These are phyloP conservation scores for Drosophila nikananu DNA, from an alignment of 1,140 invertebrate species.

Conservation along the genomic window DNA sequence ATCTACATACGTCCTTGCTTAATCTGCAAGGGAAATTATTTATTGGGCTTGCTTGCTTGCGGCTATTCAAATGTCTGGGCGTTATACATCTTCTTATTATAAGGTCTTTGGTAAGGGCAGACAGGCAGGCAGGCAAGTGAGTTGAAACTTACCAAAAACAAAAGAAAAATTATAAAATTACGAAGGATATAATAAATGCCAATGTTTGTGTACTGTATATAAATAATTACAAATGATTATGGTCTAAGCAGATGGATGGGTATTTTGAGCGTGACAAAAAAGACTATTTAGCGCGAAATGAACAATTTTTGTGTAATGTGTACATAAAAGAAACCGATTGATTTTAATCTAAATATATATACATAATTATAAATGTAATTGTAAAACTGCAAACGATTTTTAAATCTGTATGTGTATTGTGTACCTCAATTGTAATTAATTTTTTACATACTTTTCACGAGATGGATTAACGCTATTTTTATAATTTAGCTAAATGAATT, in stretches of 20 bases:
- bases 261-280: constrained; percentile 74
- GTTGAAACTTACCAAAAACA: constrained; percentile 63
- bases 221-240: constrained; percentile 68
- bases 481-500: constrained; percentile 81
- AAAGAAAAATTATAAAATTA: not conserved
- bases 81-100: not conserved
- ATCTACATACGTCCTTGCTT: not conserved
- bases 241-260: constrained; percentile 52
- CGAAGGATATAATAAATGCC: constrained; percentile 21
- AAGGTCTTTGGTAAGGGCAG: not conserved
- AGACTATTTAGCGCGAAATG: constrained; percentile 80
- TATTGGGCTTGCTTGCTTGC: not conserved
- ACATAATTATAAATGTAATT: constrained; percentile 65
- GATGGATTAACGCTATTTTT: constrained; percentile 62
- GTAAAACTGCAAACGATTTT: constrained; percentile 76
- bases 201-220: constrained; percentile 77
- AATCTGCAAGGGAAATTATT: not conserved
- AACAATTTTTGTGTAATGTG: constrained; percentile 78
- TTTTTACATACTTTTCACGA: constrained; percentile 60
- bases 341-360: constrained; percentile 75
- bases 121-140: constrained; percentile 13
- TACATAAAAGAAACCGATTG: constrained; percentile 74
- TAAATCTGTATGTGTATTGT: constrained; percentile 77
- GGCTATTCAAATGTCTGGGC: not conserved
- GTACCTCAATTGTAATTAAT: constrained; percentile 83